Evolutionary conservation across 2,888 invertebrate genomes (phyloP), one percentile per base, ranked within the genome.

Genomic region (Epistrophella euchroma): DNA sequence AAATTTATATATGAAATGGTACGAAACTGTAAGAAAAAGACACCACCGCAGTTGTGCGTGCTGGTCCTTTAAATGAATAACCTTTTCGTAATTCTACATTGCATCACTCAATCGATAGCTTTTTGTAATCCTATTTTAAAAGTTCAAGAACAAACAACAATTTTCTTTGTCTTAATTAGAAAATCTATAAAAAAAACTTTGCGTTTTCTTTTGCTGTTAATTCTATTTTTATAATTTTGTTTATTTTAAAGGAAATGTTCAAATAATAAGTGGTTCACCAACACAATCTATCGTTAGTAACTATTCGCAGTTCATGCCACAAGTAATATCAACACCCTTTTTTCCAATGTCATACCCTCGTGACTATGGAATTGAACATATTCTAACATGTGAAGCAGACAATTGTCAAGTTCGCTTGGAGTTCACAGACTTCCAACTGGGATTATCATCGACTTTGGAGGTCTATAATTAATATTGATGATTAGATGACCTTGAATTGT

Each of bases 381-480:
- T 95, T 32, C 93, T 96, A 17, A 94, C 93, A 40, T 96, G 95
- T 88, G 93, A 93, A 40, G 91, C 91, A 60, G 93, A 94, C 58
- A 93, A 93, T 37, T 95, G 95, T 88, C 93, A 94, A 60, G 94
- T 96, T 35, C 93, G 94, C 70, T 90, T 96, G 56, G 93, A 95
- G 79, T 96, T 96, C 89, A 94, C 94, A 1, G 96, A 96, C 91
- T 96, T 95, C 90, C 95, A 95, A 88, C 91, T 96, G 84, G 94
- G 95, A 0, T 91, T 94, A 11, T 93, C 94, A 17, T 95, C 96
- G 0, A 94, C 95, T 32, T 93, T 96, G 89, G 96, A 96, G 93
- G 95, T 95, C 11, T 40, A 19, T 60, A 60, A 64, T 3, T 72
- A 50, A 32, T 22, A 40, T 60, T 58, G 35, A 58, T 58, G 22